Conservation (phyloP, 2,113 vertebrate genomes). For the Echinops telfairi region DNA sequence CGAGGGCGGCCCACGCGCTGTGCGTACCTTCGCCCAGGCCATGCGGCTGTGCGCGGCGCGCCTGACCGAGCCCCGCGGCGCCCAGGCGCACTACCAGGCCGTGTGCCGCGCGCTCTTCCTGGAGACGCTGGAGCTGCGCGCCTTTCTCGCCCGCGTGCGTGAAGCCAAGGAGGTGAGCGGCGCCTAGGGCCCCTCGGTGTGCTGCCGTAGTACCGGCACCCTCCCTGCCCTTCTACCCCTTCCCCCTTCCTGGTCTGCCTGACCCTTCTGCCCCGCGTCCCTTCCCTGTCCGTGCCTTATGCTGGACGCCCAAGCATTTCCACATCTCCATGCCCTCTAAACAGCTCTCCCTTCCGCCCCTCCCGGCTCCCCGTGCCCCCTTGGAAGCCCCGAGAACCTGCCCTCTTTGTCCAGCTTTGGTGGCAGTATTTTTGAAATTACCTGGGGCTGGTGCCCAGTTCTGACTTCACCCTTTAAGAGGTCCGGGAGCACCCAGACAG, state of each 20-base stretch:
- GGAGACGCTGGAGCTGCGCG: conserved; percentile 95
- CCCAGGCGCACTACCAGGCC: conserved; percentile 94
- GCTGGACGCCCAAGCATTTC: too few species aligned
- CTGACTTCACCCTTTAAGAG: neutral
- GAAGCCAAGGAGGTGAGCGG: conserved; percentile 94
- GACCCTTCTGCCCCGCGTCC: too few species aligned
- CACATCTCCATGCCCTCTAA: too few species aligned
- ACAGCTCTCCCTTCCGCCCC: too few species aligned
- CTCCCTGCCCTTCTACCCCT: too few species aligned
- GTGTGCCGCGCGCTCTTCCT: conserved; percentile 96
- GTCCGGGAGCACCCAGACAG: too few species aligned
- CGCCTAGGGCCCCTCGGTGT: neutral
- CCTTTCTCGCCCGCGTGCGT: conserved; percentile 93
- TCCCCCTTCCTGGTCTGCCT: too few species aligned
- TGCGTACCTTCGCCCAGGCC: conserved; percentile 92
- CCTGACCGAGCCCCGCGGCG: conserved; percentile 89
- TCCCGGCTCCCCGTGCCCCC: too few species aligned
- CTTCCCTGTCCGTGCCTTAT: too few species aligned
- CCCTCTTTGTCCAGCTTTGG: neutral
- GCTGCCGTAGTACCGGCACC: too few species aligned
- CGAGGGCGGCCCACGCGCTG: conserved; percentile 76
- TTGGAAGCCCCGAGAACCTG: neutral
- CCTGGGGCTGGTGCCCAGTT: neutral
- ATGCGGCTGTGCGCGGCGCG: conserved; percentile 91
- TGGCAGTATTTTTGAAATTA: neutral